phyloP scores from a whole-genome alignment of 2,113 vertebrate species.

The Ursus arctos region DNA sequence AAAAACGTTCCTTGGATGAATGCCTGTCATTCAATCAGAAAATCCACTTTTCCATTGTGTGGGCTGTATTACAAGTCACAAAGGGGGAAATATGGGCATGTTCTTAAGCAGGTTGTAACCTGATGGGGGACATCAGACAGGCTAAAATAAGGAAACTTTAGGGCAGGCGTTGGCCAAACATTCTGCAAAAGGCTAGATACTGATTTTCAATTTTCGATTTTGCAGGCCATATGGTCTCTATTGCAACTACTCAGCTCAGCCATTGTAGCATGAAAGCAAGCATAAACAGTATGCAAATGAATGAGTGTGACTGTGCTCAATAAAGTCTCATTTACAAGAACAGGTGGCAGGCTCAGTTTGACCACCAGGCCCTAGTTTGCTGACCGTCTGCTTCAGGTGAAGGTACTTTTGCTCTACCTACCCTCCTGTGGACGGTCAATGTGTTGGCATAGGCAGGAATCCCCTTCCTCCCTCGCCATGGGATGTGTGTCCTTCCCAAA shows the following conservation, averaged over 20 bases:
- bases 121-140: conserved; percentile 38
- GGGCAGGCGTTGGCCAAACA: not conserved
- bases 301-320: not conserved
- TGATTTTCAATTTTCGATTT: conserved; percentile 46
- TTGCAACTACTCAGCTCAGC: not conserved
- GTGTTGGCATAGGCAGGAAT: not conserved
- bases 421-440: not conserved
- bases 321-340: conserved; percentile 22
- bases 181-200: not conserved
- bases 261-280: not conserved
- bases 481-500: not conserved
- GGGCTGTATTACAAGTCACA: not conserved
- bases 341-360: not conserved
- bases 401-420: not conserved
- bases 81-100: not conserved
- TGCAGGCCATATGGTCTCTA: not conserved
- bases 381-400: not conserved
- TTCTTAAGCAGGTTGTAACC: not conserved
- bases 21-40: conserved; percentile 63
- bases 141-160: conserved; percentile 38
- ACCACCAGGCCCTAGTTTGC: not conserved
- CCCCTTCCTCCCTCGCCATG: not conserved
- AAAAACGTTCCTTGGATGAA: conserved; percentile 65
- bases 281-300: not conserved
- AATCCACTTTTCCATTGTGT: not conserved